Percentiles rank a stretch among this genome's conserved stretches.
Conservation (phyloP, 2,888 invertebrate species). For the Copidosoma aretas region DNA sequence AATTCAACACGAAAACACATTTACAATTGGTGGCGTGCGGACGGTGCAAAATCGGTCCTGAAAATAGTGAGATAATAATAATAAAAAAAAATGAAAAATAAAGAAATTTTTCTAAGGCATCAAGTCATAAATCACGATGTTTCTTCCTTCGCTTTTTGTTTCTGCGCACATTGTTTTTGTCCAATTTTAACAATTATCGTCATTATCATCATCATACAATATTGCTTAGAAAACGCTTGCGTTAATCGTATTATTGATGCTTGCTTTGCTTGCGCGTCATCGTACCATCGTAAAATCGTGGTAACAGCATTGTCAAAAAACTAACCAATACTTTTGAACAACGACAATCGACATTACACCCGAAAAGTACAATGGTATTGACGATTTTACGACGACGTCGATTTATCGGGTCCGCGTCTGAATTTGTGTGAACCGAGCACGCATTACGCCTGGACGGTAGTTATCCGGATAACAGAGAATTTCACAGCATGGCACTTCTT, state of each 20-base stretch:
- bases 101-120: constrained; percentile 13
- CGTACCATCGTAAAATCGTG: constrained; percentile 19
- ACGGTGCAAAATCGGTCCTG: constrained; percentile 72
- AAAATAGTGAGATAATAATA: not conserved
- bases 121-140: constrained; percentile 25
- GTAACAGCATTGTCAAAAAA: constrained; percentile 10
- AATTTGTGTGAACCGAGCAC: constrained; percentile 40
- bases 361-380: not conserved
- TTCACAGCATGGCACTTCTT: constrained; percentile 59
- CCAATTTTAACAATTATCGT: not conserved
- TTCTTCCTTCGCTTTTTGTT: constrained; percentile 18
- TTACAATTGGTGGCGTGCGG: constrained; percentile 62
- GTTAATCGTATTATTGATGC: constrained; percentile 13
- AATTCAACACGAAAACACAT: constrained; percentile 49
- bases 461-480: constrained; percentile 47
- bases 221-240: constrained; percentile 5
- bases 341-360: not conserved
- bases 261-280: constrained; percentile 21
- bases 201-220: not conserved
- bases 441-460: constrained; percentile 27
- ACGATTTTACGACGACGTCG: constrained; percentile 13
- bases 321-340: not conserved
- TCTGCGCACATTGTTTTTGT: constrained; percentile 2
- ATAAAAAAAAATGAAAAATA: not conserved
- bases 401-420: constrained; percentile 16